Evolutionary conservation across 2,113 vertebrate genomes (phyloP), one percentile per base, ranked within the genome.

Genomic region (Calyptommatus sinebrachiatus): DNA sequence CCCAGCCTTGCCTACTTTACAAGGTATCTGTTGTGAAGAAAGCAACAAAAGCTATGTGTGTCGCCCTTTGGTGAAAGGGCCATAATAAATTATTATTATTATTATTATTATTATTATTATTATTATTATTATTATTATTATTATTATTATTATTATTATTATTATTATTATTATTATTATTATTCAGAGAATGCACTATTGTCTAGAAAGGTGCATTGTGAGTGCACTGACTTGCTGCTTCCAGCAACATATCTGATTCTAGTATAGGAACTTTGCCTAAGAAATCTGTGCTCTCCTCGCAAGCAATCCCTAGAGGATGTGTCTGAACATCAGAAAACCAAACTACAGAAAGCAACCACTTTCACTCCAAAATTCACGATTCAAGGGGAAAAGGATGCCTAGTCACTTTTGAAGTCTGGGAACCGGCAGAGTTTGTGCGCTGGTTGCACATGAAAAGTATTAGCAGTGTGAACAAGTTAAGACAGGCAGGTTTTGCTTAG

Each of bases 391-490:
- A 61, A 26, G 14, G 8, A 31, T 31, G 73, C 79, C 2, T 79
- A 76, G 63, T 79, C 65, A 63, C 10, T 63, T 61, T 70, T 69
- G 57, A 74, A 53, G 29, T 48, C 65, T 53, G 53, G 41, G 31
- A n/a, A 45, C 24, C 16, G 18, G 26, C 24, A 2, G 16, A 53
- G 22, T 48, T 74, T 57, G 50, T 31, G 53, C 24, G 21, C 35
- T 18, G 24, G 8, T 53, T 73, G 41, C 29, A 7, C 57, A n/a
- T 68, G 31, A 61, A 69, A 62, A 65, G 65, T 75, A 81, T 75
- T 75, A 61, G 46, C 62, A 72, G 31, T n/a, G 67, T 46, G 26
- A 81, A 70, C 53, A 60, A 29, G n/a, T n/a, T 75, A 50, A 68
- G 53, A 61, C 65, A 46, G 20, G 12, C 72, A 69, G 50, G 72